Base-by-base conservation (phyloP, 2,888 invertebrate species). In the Acleris emargana region DNA sequence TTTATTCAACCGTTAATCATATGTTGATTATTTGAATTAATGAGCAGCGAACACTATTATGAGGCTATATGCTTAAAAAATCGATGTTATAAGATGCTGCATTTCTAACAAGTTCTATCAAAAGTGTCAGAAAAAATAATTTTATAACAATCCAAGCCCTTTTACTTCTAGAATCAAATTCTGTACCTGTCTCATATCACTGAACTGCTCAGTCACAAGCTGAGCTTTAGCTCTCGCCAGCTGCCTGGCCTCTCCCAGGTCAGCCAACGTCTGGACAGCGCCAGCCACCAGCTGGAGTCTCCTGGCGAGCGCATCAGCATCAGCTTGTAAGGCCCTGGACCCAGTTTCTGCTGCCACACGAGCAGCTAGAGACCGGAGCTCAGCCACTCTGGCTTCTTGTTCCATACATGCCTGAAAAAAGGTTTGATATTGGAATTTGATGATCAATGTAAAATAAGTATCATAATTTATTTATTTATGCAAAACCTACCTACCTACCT, bases 341-440 rank as follows among this genome's bases (percentile, higher is more conserved):
- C 97, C 97, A 11, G 97, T 96, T 79, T 96, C 96, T 25, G 95
- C 94, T 0, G 97, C 96, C 62, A 97, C 97, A 72, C 95, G 95
- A 0, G 96, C 94, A 2, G 97, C 97, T 67, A 97, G 93, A 17
- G 95, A 94, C 3, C 95, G 95, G 25, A 97, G 92, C 78, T 97
- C 96, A 25, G 95, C 94, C 68, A 95, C 95, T 73, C 97, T 95
- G 32, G 94, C 94, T 70, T 95, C 95, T 82, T 97, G 93, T 81
- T 96, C 96, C 79, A 96, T 94, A 81, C 96, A 96, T 84, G 95
- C 95, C 97, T 97, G 86, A 20, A 61, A 64, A 1, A 9, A 20
- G 16, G 60, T 5, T 58, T 2, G 50, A 32, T 5, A 13, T 43
- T 45, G 5, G 2, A 45, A 38, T 13, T 9, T 38, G 13, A 38